A percentile compares a stretch with the other conserved stretches of the same genome.
These are phyloP conservation scores for Heteropelma amictum DNA, from an alignment of 2,888 invertebrate genomes.

Conservation along the genomic window DNA sequence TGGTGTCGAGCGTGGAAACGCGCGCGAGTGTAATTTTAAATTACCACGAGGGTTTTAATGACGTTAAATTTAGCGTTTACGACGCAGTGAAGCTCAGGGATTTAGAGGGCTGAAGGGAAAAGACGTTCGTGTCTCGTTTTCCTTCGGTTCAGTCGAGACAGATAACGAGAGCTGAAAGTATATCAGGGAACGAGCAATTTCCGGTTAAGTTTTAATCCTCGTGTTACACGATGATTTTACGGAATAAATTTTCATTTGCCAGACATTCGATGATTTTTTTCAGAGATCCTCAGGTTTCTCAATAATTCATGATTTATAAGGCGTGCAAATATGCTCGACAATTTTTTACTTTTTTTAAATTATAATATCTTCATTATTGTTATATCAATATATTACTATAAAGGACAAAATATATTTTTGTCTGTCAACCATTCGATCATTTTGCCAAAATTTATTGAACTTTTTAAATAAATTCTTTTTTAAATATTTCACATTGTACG, in stretches of 20 bases:
- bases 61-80: conserved; percentile 54
- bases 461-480: too few relatives aligned
- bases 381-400: too few relatives aligned
- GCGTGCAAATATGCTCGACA: too few relatives aligned
- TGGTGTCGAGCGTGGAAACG: conserved; percentile 30
- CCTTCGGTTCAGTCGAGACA: conserved; percentile 9
- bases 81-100: conserved; percentile 29
- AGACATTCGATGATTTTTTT: background rate
- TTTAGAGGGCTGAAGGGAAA: conserved; percentile 22
- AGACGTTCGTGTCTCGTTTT: conserved; percentile 8
- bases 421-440: too few relatives aligned
- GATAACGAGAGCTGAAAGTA: conserved; percentile 9
- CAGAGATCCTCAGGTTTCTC: too few relatives aligned
- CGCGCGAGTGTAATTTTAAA: conserved; percentile 54
- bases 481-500: too few relatives aligned
- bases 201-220: conserved; percentile 50
- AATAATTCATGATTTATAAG: too few relatives aligned
- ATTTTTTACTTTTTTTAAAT: too few relatives aligned
- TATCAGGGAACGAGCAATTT: conserved; percentile 46
- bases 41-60: conserved; percentile 53
- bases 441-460: too few relatives aligned
- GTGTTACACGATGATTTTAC: background rate
- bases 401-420: too few relatives aligned
- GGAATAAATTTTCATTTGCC: too few relatives aligned
- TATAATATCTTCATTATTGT: too few relatives aligned